phyloP scores from a whole-genome alignment of 2,113 vertebrate genomes.

The Bos taurus region DNA sequence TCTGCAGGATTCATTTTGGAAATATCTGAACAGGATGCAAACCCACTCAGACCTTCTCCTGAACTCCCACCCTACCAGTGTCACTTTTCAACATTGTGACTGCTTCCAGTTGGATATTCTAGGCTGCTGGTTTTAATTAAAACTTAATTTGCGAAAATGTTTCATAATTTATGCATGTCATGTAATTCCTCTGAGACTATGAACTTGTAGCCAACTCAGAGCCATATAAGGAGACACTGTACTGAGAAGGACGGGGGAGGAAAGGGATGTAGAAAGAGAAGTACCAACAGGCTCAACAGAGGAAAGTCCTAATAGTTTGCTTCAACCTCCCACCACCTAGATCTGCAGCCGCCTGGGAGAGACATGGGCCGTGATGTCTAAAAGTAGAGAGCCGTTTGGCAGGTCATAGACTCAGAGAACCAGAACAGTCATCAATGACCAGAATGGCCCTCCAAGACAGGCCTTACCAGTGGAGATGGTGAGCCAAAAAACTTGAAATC shows the following conservation, averaged over 20 bases:
- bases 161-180: conserved; percentile 74
- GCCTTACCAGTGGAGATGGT: not conserved
- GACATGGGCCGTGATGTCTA: not conserved
- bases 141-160: conserved; percentile 74
- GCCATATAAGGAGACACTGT: conserved; percentile 52
- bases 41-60: conserved; percentile 64
- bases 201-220: conserved; percentile 46
- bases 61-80: conserved; percentile 66
- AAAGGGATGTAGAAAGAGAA: not conserved
- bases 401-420: not conserved
- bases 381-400: not conserved
- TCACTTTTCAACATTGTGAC: conserved; percentile 70
- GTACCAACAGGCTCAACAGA: not conserved
- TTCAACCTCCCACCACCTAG: not conserved
- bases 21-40: conserved; percentile 51
- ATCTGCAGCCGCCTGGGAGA: conserved; percentile 3
- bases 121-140: conserved; percentile 74
- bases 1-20: conserved; percentile 32
- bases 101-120: conserved; percentile 66
- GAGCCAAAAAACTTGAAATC: not conserved
- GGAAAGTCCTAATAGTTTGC: not conserved
- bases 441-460: not conserved
- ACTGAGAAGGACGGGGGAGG: not conserved
- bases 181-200: conserved; percentile 64
- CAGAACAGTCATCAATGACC: not conserved